Evolutionary conservation across 2,888 invertebrate genomes (phyloP).

Genomic region (Calephelis perditalis): DNA sequence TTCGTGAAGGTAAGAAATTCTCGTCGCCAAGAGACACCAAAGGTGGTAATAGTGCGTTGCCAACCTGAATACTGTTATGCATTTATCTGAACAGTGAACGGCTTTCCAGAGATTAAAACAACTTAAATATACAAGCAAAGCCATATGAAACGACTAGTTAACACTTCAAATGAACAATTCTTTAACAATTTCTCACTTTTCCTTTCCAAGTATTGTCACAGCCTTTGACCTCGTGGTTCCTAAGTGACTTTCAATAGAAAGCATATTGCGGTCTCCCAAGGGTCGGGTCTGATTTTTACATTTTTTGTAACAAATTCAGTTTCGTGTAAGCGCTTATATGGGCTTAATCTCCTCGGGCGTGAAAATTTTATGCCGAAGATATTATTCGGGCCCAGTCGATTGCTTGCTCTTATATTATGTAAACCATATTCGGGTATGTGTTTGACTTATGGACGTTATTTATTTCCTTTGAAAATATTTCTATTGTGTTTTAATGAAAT

Average conservation of each 20-base stretch:
- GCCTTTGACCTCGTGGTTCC: slow-evolving; percentile 36
- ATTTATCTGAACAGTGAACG: too few species aligned
- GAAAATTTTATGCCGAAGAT: slow-evolving; percentile 20
- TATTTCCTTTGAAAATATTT: too few species aligned
- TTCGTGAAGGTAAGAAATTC: too few species aligned
- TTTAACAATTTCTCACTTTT: too few species aligned
- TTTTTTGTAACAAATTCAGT: slow-evolving; percentile 55
- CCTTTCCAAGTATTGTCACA: neutral
- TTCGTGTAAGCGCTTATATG: slow-evolving; percentile 33
- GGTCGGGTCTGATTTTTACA: slow-evolving; percentile 58
- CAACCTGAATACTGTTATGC: too few species aligned
- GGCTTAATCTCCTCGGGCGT: slow-evolving; percentile 21
- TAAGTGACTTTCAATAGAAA: slow-evolving; percentile 69
- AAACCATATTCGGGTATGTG: neutral
- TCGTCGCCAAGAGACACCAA: too few species aligned
- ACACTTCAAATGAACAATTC: too few species aligned
- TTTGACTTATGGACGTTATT: neutral
- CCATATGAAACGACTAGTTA: too few species aligned
- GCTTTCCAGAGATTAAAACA: too few species aligned
- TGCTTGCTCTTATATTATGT: slow-evolving; percentile 4
- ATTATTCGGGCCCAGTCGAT: slow-evolving; percentile 17
- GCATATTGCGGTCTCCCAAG: slow-evolving; percentile 56
- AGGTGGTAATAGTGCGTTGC: too few species aligned
- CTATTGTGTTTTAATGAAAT: too few species aligned
- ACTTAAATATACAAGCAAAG: too few species aligned